phyloP scores from a whole-genome alignment of 2,113 vertebrate species.

The Morone saxatilis region DNA sequence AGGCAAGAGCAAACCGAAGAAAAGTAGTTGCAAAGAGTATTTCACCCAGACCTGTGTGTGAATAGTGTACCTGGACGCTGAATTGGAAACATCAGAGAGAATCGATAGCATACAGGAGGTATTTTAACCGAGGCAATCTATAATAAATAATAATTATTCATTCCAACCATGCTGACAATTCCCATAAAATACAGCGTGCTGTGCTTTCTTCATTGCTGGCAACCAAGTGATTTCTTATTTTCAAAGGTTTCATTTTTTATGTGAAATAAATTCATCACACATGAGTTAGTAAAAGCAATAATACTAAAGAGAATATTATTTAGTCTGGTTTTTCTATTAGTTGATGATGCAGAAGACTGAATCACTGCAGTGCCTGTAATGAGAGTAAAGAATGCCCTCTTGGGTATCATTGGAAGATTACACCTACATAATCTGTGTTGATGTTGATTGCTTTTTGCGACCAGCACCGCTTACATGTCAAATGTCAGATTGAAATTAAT shows the following conservation, averaged over 20 bases:
- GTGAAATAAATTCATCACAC: not conserved
- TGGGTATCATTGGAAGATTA: constrained; percentile 53
- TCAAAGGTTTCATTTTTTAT: not conserved
- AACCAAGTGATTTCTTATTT: constrained; percentile 14
- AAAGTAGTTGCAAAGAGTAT: constrained; percentile 6
- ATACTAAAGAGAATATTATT: not conserved
- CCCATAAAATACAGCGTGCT: constrained; percentile 15
- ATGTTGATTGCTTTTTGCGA: constrained; percentile 34
- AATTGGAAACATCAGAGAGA: constrained; percentile 39
- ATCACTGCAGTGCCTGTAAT: constrained; percentile 17
- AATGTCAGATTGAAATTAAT: constrained; percentile 23
- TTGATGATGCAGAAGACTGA: constrained; percentile 17
- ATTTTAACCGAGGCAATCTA: constrained; percentile 33
- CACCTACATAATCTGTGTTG: constrained; percentile 27
- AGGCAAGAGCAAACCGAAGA: constrained; percentile 1
- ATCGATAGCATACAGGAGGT: constrained; percentile 17
- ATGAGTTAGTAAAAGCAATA: constrained; percentile 1
- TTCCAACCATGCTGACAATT: constrained; percentile 39
- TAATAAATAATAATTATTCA: constrained; percentile 55
- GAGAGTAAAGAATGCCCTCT: constrained; percentile 54
- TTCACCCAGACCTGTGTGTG: constrained; percentile 11
- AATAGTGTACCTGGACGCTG: constrained; percentile 8
- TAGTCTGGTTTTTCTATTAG: not conserved
- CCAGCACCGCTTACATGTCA: constrained; percentile 35
- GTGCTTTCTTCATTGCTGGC: constrained; percentile 19